These are phyloP conservation scores for Paramisgurnus dabryanus DNA, from an alignment of 2,113 vertebrate species.

Conservation along the genomic window DNA sequence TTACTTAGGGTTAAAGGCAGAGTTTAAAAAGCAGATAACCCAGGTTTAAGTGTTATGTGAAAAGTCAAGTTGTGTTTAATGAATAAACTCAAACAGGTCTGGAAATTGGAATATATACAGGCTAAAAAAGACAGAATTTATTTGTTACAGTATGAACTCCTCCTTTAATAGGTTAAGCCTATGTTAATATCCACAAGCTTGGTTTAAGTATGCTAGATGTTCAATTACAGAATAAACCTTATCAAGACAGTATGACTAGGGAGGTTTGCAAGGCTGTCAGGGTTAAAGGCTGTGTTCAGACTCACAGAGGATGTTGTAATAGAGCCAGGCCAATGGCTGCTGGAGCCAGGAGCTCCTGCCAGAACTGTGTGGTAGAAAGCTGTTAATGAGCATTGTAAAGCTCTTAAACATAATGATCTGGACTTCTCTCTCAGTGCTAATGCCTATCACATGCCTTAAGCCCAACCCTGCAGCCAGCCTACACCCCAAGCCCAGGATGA, in stretches of 20 bases:
- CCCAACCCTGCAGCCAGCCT: slow-evolving; percentile 48
- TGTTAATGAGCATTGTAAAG: slow-evolving; percentile 83
- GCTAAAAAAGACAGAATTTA: no score
- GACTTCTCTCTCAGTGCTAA: slow-evolving; percentile 74
- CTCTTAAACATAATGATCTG: slow-evolving; percentile 77
- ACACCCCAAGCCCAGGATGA: slow-evolving; percentile 48
- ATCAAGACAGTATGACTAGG: slow-evolving; percentile 1
- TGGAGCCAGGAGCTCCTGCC: slow-evolving; percentile 60
- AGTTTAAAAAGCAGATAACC: no score
- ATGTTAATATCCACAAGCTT: slow-evolving; percentile 7
- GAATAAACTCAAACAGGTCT: no score
- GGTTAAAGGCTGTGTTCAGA: slow-evolving; percentile 42
- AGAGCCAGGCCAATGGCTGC: slow-evolving; percentile 64
- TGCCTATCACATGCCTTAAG: slow-evolving; percentile 65
- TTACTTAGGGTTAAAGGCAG: no score
- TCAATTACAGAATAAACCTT: neutral
- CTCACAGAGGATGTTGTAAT: slow-evolving; percentile 54
- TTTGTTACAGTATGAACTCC: no score
- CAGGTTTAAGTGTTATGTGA: no score
- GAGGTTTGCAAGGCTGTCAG: slow-evolving; percentile 38
- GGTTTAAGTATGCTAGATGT: neutral
- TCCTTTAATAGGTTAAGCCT: neutral
- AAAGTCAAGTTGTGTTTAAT: no score
- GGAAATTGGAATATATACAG: no score
- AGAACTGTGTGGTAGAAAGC: slow-evolving; percentile 76